Percentiles rank a stretch among this genome's conserved stretches.
These are phyloP conservation scores for Hippocampus barbouri DNA, from an alignment of 2,113 vertebrate species.

Conservation along the genomic window DNA sequence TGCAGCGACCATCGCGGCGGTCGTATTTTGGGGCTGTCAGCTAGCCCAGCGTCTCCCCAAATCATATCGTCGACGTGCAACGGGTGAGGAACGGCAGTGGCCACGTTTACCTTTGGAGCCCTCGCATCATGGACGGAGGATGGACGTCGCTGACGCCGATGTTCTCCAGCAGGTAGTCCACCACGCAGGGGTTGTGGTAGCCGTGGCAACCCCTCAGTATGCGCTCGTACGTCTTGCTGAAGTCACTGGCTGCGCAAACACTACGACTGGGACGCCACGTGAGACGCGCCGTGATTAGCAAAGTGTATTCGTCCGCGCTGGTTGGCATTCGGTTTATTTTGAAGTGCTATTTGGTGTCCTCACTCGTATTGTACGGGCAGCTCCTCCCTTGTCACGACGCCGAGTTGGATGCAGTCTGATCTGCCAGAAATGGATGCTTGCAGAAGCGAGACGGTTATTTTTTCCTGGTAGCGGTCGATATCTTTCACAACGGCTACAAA, in stretches of 20 bases:
- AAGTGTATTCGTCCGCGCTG: background rate
- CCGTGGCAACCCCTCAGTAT: slow-evolving; percentile 82
- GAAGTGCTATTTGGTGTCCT: slow-evolving; percentile 1
- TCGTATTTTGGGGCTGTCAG: background rate
- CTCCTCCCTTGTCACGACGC: slow-evolving; percentile 86
- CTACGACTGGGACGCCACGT: slow-evolving; percentile 70
- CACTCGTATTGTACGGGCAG: slow-evolving; percentile 90
- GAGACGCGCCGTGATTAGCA: background rate
- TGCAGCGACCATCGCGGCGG: background rate
- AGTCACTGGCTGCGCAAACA: slow-evolving; percentile 73
- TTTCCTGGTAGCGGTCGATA: slow-evolving; percentile 92
- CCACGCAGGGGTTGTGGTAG: slow-evolving; percentile 90
- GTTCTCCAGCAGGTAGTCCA: slow-evolving; percentile 86
- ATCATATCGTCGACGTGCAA: background rate
- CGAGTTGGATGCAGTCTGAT: slow-evolving; percentile 80
- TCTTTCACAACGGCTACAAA: slow-evolving; percentile 87
- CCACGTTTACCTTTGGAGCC: slow-evolving; percentile 85
- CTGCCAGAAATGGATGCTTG: slow-evolving; percentile 77
- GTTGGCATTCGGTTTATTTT: background rate
- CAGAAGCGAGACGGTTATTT: slow-evolving; percentile 84
- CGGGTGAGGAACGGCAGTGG: background rate
- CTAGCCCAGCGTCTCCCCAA: background rate
- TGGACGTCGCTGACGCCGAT: slow-evolving; percentile 85
- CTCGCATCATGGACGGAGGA: slow-evolving; percentile 94
- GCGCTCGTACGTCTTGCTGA: slow-evolving; percentile 80